phyloP scores from a whole-genome alignment of 2,113 vertebrate species.

The Oxygymnocypris stewartii region DNA sequence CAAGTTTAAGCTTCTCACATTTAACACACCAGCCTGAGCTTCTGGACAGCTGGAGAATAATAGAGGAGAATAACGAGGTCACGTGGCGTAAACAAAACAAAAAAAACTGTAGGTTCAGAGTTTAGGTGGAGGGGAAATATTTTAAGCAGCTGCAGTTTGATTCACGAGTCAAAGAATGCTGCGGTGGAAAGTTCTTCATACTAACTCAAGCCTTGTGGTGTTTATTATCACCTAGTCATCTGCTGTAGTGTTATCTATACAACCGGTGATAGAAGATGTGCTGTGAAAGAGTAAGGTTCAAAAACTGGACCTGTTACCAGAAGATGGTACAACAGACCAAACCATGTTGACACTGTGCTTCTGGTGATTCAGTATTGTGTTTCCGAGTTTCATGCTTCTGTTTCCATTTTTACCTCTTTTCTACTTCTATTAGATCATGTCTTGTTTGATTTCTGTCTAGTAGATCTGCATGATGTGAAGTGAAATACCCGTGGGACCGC shows the following conservation, averaged over 20 bases:
- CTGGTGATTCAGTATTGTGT: conserved; percentile 21
- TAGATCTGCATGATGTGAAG: conserved; percentile 16
- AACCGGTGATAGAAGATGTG: conserved; percentile 27
- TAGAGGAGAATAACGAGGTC: neutral
- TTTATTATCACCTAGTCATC: conserved; percentile 41
- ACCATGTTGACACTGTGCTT: conserved; percentile 7
- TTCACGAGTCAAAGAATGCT: neutral
- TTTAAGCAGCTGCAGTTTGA: conserved; percentile 11
- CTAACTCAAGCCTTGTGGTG: conserved; percentile 9
- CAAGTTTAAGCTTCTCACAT: conserved; percentile 39
- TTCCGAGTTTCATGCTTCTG: no score
- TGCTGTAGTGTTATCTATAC: conserved; percentile 44
- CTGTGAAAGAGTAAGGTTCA: conserved; percentile 48
- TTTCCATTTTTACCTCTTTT: conserved; percentile 51
- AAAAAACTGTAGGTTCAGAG: neutral
- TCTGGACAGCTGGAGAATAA: conserved; percentile 3
- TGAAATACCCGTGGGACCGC: neutral
- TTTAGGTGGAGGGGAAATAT: neutral
- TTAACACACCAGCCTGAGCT: conserved; percentile 43
- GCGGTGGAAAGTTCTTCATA: neutral
- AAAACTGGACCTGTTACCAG: conserved; percentile 12
- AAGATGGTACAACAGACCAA: conserved; percentile 43
- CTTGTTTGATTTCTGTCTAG: conserved; percentile 19
- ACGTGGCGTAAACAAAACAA: neutral
- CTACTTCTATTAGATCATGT: conserved; percentile 18